Percentiles rank a stretch among this genome's conserved stretches.
Conservation (phyloP, 2,113 vertebrate species). For the Cyprinodon tularosa region DNA sequence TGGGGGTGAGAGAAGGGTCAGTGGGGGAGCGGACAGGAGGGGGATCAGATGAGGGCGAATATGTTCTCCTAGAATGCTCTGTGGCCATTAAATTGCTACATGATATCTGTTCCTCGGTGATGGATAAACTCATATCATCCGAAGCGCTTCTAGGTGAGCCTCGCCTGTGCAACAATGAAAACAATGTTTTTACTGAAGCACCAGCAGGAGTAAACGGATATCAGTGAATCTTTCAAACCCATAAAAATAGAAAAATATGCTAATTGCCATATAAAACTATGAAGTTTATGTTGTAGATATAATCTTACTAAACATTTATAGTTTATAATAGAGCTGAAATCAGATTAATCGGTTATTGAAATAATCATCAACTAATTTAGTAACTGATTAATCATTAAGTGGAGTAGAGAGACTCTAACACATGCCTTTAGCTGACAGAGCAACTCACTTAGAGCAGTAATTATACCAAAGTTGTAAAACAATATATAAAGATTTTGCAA, state of each 20-base stretch:
- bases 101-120: conserved; percentile 20
- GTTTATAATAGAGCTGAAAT: too few species aligned
- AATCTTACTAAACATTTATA: neutral
- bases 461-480: too few species aligned
- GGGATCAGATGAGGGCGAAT: conserved; percentile 26
- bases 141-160: neutral
- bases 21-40: conserved; percentile 32
- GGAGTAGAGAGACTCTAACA: too few species aligned
- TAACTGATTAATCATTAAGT: too few species aligned
- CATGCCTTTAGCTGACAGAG: too few species aligned
- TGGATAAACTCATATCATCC: conserved; percentile 1
- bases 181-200: neutral
- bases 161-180: conserved; percentile 2
- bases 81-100: conserved; percentile 24
- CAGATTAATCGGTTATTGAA: too few species aligned
- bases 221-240: neutral
- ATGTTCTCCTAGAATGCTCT: conserved; percentile 24
- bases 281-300: neutral
- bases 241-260: neutral
- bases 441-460: too few species aligned
- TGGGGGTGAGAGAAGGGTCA: conserved; percentile 60
- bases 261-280: neutral
- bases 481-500: too few species aligned
- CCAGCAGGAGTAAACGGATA: neutral
- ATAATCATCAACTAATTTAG: too few species aligned